Conservation (phyloP, 2,113 vertebrate species). For the Cranoglanis bouderius region DNA sequence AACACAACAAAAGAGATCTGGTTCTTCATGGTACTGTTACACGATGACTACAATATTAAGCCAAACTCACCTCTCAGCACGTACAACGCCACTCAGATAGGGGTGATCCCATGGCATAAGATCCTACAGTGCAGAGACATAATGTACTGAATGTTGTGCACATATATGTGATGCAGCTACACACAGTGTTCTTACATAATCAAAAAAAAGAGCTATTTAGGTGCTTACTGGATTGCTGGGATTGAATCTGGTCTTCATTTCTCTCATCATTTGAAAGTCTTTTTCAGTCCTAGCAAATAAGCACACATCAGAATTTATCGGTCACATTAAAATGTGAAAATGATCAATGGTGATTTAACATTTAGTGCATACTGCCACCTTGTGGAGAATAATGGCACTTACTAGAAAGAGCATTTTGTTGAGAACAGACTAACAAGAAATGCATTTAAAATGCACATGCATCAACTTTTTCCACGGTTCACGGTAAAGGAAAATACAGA, state of each 20-base stretch:
- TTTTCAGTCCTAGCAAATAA: constrained; percentile 79
- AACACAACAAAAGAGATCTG: background rate
- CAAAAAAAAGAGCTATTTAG: background rate
- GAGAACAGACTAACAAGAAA: background rate
- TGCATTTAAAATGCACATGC: no score
- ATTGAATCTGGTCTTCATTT: constrained; percentile 89
- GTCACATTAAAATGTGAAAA: background rate
- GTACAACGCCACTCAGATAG: constrained; percentile 88
- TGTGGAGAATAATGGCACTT: constrained; percentile 25
- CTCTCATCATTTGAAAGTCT: constrained; percentile 90
- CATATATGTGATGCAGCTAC: background rate
- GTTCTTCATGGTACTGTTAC: background rate
- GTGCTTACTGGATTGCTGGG: constrained; percentile 85
- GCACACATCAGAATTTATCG: background rate
- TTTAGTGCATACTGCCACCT: constrained; percentile 40
- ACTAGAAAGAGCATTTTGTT: background rate
- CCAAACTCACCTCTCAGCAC: constrained; percentile 87
- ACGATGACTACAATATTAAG: background rate
- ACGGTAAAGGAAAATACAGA: background rate
- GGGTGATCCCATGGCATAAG: constrained; percentile 98
- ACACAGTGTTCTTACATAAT: background rate
- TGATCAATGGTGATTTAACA: background rate
- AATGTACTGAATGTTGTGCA: background rate
- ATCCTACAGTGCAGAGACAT: constrained; percentile 71
- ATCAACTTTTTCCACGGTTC: background rate